Conservation (phyloP, 2,888 invertebrate genomes). For the Rhagium mordax region DNA sequence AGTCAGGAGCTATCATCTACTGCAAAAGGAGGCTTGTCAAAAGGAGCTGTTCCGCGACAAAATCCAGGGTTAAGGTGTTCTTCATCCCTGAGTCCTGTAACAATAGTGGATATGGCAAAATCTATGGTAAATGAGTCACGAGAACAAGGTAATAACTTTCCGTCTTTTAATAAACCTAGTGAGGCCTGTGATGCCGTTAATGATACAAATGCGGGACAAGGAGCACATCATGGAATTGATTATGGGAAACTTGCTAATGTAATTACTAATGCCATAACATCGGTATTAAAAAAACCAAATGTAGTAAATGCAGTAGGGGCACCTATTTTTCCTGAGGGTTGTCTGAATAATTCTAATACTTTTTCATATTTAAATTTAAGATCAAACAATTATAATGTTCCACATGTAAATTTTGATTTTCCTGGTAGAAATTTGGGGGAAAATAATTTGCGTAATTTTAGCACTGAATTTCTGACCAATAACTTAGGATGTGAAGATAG, state of each 20-base stretch:
- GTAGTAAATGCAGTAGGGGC: no score
- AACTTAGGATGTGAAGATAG: no score
- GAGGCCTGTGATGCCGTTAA: no score
- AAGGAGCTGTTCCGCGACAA: background rate
- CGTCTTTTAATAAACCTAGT: background rate
- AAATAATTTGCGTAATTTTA: no score
- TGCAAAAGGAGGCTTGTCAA: background rate
- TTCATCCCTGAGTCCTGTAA: background rate
- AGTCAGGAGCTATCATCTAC: background rate
- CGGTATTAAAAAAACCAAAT: no score
- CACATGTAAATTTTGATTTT: no score
- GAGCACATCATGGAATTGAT: background rate
- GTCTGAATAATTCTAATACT: background rate
- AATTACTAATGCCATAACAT: background rate
- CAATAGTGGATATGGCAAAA: background rate
- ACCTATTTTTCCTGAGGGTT: background rate
- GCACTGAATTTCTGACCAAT: no score
- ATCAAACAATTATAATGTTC: background rate
- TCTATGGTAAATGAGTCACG: background rate
- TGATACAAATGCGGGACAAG: background rate
- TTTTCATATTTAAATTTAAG: background rate
- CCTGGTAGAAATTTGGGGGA: no score
- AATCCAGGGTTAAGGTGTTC: background rate
- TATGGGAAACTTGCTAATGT: background rate
- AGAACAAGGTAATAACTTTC: background rate